Conservation (phyloP, 1,140 invertebrate species). For the Drosophila ironensis region DNA sequence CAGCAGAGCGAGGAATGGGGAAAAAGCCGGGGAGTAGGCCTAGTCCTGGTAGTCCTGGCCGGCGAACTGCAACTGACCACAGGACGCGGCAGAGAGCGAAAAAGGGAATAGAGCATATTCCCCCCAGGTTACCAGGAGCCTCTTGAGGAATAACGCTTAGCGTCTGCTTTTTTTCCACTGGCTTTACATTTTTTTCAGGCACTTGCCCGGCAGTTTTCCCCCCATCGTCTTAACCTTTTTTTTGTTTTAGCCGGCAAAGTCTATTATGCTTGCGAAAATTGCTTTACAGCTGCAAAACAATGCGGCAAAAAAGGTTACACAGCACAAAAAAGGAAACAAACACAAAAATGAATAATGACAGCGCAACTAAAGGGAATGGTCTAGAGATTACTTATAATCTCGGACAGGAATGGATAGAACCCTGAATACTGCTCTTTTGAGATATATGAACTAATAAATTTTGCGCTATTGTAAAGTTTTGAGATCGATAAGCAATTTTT, state of each 20-base stretch:
- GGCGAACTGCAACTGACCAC: slow-evolving; percentile 46
- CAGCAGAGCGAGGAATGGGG: slow-evolving; percentile 37
- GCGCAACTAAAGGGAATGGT: slow-evolving; percentile 30
- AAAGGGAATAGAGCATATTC: slow-evolving; percentile 30
- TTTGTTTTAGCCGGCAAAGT: slow-evolving; percentile 63
- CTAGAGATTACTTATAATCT: slow-evolving; percentile 42
- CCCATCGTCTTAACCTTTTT: slow-evolving; percentile 22
- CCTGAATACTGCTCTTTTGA: not conserved
- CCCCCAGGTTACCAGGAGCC: slow-evolving; percentile 25
- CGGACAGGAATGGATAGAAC: not conserved
- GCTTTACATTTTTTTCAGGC: slow-evolving; percentile 56
- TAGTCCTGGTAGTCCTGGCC: not conserved
- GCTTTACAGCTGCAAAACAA: slow-evolving; percentile 76
- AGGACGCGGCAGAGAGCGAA: not conserved
- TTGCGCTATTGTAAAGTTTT: too few relatives aligned
- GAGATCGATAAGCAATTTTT: too few relatives aligned
- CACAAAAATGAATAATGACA: slow-evolving; percentile 77
- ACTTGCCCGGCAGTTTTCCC: slow-evolving; percentile 50
- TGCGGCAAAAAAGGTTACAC: slow-evolving; percentile 73
- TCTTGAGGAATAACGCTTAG: slow-evolving; percentile 74
- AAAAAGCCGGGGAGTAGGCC: slow-evolving; percentile 8
- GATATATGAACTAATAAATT: not conserved
- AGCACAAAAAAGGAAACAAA: slow-evolving; percentile 70
- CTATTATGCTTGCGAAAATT: slow-evolving; percentile 77
- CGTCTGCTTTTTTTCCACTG: slow-evolving; percentile 27